Evolutionary conservation across 2,113 vertebrate genomes (phyloP).

Genomic region (Muntiacus reevesi): DNA sequence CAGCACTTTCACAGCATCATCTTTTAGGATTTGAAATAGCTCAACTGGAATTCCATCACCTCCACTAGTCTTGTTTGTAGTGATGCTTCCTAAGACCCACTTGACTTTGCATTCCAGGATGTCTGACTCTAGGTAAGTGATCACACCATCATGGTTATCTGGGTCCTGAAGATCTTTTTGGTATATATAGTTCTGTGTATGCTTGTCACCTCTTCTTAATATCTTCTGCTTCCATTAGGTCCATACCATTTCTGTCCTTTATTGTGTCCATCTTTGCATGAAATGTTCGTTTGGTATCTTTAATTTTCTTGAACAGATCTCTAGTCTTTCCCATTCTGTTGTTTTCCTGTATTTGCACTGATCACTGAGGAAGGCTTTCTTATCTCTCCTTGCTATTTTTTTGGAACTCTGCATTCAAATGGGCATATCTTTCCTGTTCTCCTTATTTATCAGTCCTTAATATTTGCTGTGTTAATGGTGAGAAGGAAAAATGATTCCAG

Average conservation of each 20-base stretch:
- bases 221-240: not conserved
- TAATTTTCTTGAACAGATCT: not conserved
- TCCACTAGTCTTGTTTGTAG: not conserved
- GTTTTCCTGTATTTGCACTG: not conserved
- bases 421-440: not conserved
- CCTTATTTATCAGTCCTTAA: not conserved
- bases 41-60: not conserved
- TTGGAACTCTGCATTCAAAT: not conserved
- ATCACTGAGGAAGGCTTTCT: not conserved
- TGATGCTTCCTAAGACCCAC: not conserved
- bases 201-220: not conserved
- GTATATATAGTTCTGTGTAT: not conserved
- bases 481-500: not conserved
- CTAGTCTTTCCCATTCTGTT: not conserved
- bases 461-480: conserved; percentile 1
- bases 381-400: not conserved
- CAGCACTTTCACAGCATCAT: not conserved
- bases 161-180: not conserved
- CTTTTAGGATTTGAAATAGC: not conserved
- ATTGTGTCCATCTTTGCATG: not conserved
- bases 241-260: not conserved
- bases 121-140: not conserved
- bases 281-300: not conserved
- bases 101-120: not conserved
- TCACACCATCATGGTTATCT: not conserved